Base-by-base conservation (phyloP, 2,888 invertebrate species). In the Spisula subtruncata region DNA sequence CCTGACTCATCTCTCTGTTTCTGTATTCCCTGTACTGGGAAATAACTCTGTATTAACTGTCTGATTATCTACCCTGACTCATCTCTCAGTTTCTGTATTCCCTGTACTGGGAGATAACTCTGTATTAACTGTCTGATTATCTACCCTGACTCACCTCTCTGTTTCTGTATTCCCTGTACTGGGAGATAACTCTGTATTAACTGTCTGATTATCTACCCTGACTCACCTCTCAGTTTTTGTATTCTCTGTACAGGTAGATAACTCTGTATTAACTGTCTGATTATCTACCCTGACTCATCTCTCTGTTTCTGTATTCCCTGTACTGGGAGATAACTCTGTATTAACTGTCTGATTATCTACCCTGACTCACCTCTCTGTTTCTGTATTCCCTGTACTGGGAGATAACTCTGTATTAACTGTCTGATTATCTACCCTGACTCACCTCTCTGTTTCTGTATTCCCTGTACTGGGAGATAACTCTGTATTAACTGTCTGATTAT, bases 211-310 rank as follows among this genome's bases (percentile, higher is more conserved):
- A 79, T 86, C 85, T 56, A 84, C 80, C 54, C 88, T 82, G n/a
- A n/a, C n/a, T n/a, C n/a, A n/a, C n/a, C n/a, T 85, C 16, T 85
- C 79, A 32, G 32, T 46, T 10, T 41, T 14, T 14, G 60, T 32
- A 48, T 41, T 80, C 20, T 80, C 87, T 14, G 84, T 75, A 32
- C 86, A 20, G 46, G 85, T 60, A 29, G 79, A 25, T 25, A 83
- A 81, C 51, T 90, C 88, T 83, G 71, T 75, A 56, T 88, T 90
- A 32, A 88, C 71, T 25, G 54, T 66, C n/a, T 80, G 66, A 60
- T 86, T 87, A 79, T 86, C 85, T 56, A 84, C 80, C 54, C 88
- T 82, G n/a, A n/a, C n/a, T n/a, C n/a, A n/a, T n/a, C n/a, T 85
- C 16, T 85, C 79, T 32, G 32, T 46, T 10, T 41, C 25, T 14